These are phyloP conservation scores for Frankliniella intonsa DNA, from an alignment of 2,888 invertebrate genomes.

Conservation along the genomic window DNA sequence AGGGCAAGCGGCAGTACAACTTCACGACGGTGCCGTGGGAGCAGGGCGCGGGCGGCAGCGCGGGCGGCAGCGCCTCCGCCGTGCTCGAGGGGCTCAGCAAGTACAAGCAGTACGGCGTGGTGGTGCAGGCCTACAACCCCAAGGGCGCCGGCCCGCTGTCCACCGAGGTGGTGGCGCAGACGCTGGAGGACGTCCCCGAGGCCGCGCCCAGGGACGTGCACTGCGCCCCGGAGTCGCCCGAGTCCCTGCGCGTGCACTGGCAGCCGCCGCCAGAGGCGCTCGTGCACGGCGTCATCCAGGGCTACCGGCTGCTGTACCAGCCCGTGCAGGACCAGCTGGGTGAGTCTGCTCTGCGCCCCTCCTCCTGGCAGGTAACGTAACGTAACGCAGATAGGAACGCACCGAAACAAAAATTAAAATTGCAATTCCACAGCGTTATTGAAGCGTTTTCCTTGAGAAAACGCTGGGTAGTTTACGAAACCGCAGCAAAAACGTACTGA, in stretches of 20 bases:
- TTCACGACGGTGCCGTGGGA: slow-evolving; percentile 37
- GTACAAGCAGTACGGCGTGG: slow-evolving; percentile 51
- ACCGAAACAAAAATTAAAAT: too few relatives aligned
- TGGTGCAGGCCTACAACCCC: slow-evolving; percentile 51
- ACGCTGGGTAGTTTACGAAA: too few relatives aligned
- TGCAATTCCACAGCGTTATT: too few relatives aligned
- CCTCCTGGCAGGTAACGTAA: too few relatives aligned
- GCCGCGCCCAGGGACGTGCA: slow-evolving; percentile 72
- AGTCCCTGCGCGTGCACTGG: slow-evolving; percentile 79
- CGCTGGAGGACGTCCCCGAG: slow-evolving; percentile 65
- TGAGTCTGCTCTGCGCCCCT: too few relatives aligned
- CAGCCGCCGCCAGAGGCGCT: slow-evolving; percentile 73
- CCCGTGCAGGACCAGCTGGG: slow-evolving; percentile 54
- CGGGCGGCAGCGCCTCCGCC: slow-evolving; percentile 36
- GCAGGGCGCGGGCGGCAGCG: slow-evolving; percentile 44
- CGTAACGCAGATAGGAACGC: too few relatives aligned
- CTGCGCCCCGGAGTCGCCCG: slow-evolving; percentile 74
- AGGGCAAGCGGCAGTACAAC: slow-evolving; percentile 35
- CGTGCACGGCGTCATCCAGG: slow-evolving; percentile 74
- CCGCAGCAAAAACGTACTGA: too few relatives aligned
- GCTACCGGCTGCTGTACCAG: slow-evolving; percentile 75
- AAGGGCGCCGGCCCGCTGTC: slow-evolving; percentile 51
- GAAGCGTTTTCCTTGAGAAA: too few relatives aligned
- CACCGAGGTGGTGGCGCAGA: slow-evolving; percentile 50
- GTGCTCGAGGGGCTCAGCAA: slow-evolving; percentile 48